Percentiles rank a stretch among this genome's conserved stretches.
Conservation (phyloP, 2,888 invertebrate genomes). For the Drosophila cognata region DNA sequence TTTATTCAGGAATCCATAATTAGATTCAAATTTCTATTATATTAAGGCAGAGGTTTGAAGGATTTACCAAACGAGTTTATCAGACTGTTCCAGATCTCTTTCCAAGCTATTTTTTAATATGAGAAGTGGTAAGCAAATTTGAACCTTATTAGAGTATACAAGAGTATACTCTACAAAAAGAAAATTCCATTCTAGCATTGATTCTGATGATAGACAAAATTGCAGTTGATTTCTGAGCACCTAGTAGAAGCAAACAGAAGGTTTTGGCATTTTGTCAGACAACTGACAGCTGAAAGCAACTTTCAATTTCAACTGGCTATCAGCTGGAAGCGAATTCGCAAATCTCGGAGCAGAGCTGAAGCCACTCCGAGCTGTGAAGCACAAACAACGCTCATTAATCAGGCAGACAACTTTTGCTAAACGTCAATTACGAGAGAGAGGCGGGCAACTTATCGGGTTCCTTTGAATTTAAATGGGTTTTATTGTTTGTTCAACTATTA, state of each 20-base stretch:
- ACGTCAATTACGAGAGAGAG: constrained; percentile 29
- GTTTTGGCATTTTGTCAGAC: constrained; percentile 69
- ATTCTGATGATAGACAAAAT: constrained; percentile 26
- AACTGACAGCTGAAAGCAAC: constrained; percentile 61
- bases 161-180: background rate
- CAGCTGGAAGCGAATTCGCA: constrained; percentile 26
- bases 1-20: background rate
- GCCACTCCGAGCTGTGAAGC: constrained; percentile 4
- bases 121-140: background rate
- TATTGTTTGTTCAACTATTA: constrained; percentile 40
- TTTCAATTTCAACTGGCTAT: constrained; percentile 61
- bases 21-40: background rate
- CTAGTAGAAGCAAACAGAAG: constrained; percentile 59
- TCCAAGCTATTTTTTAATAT: background rate
- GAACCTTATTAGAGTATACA: constrained; percentile 18
- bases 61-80: background rate
- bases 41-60: background rate
- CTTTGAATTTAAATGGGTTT: constrained; percentile 20
- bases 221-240: constrained; percentile 60
- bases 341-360: constrained; percentile 12
- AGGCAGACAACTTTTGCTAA: constrained; percentile 14
- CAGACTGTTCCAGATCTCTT: background rate
- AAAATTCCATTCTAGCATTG: constrained; percentile 9
- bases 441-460: constrained; percentile 22
- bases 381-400: constrained; percentile 41